A percentile compares a stretch with the other conserved stretches of the same genome.
Evolutionary conservation across 2,888 invertebrate genomes (phyloP).

Genomic region (Drosophila subsilvestris): DNA sequence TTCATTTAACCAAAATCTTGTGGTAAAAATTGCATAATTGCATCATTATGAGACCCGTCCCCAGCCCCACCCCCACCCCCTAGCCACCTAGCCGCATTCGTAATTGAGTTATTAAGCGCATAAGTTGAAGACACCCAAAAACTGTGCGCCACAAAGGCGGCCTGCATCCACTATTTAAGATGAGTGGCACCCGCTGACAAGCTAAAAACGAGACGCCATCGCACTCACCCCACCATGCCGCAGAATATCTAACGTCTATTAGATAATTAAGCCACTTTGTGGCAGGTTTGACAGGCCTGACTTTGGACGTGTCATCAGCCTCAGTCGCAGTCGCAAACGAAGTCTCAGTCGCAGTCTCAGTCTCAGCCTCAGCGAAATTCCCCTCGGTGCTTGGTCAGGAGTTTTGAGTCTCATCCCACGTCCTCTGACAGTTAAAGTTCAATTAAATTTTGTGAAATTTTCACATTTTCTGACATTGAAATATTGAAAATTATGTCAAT

Average conservation of each 20-base stretch:
- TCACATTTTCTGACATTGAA: conserved; percentile 50
- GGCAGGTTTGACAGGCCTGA: conserved; percentile 75
- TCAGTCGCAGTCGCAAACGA: neutral
- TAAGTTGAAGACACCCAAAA: conserved; percentile 31
- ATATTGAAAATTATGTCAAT: conserved; percentile 59
- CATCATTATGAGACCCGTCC: conserved; percentile 46
- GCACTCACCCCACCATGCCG: neutral
- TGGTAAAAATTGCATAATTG: conserved; percentile 57
- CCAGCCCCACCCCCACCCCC: neutral
- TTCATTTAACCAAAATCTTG: conserved; percentile 57
- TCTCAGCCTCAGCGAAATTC: neutral
- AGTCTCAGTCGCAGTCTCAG: conserved; percentile 1
- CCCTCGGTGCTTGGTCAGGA: conserved; percentile 34
- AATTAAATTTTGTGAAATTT: conserved; percentile 64
- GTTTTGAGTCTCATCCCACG: conserved; percentile 26
- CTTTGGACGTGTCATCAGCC: conserved; percentile 51
- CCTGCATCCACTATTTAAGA: conserved; percentile 59
- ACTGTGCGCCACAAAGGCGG: conserved; percentile 3
- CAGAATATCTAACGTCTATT: conserved; percentile 69
- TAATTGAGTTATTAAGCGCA: conserved; percentile 47
- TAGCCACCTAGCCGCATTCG: conserved; percentile 8
- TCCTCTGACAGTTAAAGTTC: conserved; percentile 62
- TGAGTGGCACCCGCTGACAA: conserved; percentile 71
- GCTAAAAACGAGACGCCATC: conserved; percentile 51
- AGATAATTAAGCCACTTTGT: conserved; percentile 79